A percentile compares a stretch with the other conserved stretches of the same genome.
Conservation (phyloP, 2,113 vertebrate genomes). For the Camelus bactrianus region DNA sequence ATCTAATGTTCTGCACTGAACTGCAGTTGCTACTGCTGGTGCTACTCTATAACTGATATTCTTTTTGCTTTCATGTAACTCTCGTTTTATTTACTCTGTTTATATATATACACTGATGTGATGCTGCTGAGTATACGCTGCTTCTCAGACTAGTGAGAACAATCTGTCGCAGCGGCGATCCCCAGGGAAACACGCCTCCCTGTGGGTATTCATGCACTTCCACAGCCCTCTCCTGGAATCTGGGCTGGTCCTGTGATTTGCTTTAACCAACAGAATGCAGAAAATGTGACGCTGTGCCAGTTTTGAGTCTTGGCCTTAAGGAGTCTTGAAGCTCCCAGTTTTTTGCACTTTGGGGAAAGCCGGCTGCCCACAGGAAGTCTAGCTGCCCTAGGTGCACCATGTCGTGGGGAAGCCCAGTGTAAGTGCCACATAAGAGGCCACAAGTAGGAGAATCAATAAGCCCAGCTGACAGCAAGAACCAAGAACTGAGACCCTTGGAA, state of each 20-base stretch:
- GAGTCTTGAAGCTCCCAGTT: not conserved
- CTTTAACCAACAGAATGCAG: not conserved
- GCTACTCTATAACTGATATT: not conserved
- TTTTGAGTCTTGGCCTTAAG: not conserved
- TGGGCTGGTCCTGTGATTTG: not conserved
- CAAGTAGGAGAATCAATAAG: not conserved
- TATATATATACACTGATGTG: not conserved
- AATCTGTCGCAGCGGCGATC: not conserved
- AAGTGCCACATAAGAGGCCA: not conserved
- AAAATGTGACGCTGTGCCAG: not conserved
- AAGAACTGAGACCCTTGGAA: no score
- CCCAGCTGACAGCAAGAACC: not conserved
- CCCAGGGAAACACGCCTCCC: not conserved
- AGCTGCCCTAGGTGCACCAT: not conserved
- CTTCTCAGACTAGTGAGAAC: not conserved
- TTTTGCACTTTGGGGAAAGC: not conserved
- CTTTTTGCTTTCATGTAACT: not conserved
- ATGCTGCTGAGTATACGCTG: not conserved
- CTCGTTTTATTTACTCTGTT: conserved; percentile 9
- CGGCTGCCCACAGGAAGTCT: not conserved
- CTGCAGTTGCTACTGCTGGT: not conserved
- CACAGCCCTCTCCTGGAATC: not conserved
- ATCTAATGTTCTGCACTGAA: conserved; percentile 1
- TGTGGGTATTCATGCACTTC: not conserved
- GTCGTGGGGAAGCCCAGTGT: not conserved